Percentiles rank a stretch among this genome's conserved stretches.
These are phyloP conservation scores for Neofelis nebulosa DNA, from an alignment of 2,113 vertebrate species.

Conservation along the genomic window DNA sequence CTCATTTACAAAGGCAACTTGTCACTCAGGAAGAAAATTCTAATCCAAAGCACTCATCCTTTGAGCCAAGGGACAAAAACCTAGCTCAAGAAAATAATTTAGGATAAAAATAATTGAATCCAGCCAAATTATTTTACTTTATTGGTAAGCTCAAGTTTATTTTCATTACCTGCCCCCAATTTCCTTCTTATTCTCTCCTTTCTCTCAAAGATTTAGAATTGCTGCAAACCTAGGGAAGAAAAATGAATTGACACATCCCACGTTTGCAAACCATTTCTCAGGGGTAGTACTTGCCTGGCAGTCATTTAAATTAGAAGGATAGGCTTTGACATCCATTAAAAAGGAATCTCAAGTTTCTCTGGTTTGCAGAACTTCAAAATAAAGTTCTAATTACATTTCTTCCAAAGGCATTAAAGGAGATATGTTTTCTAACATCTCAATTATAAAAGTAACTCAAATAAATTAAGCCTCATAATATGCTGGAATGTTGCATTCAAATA, in stretches of 20 bases:
- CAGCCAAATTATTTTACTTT: neutral
- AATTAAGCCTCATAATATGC: neutral
- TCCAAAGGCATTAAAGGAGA: neutral
- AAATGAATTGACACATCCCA: neutral
- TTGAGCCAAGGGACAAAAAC: neutral
- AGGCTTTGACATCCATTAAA: neutral
- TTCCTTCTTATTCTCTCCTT: neutral
- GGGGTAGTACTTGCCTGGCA: neutral
- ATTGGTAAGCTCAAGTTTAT: neutral
- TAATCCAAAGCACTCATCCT: neutral
- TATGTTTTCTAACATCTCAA: neutral
- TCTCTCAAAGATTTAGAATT: neutral
- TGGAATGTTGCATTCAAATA: neutral
- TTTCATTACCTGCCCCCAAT: neutral
- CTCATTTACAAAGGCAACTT: neutral
- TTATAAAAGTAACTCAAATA: conserved; percentile 25
- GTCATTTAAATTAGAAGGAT: neutral
- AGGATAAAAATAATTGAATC: neutral
- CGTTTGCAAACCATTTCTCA: neutral
- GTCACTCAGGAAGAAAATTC: neutral
- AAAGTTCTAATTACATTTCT: conserved; percentile 20
- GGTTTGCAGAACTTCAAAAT: conserved; percentile 12
- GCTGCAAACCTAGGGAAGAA: neutral
- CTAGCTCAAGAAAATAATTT: neutral
- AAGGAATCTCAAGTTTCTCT: neutral